Evolutionary conservation across 2,113 vertebrate genomes (phyloP).

Genomic region (Anhinga rufa): DNA sequence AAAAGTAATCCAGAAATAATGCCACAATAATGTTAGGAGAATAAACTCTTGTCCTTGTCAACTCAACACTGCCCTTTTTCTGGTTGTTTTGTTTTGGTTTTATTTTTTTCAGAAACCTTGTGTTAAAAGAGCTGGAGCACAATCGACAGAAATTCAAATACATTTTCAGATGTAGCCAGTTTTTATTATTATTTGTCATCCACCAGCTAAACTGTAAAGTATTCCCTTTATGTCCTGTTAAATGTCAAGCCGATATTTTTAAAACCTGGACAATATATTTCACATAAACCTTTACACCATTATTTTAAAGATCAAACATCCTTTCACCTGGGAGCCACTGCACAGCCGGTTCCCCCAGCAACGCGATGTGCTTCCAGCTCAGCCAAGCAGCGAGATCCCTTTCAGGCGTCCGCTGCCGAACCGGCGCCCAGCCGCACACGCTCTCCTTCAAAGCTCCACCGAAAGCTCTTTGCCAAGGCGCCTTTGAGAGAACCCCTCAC

Average conservation of each 20-base stretch:
- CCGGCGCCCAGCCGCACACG: background rate
- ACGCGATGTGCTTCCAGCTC: slow-evolving; percentile 49
- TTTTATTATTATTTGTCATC: slow-evolving; percentile 41
- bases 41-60: background rate
- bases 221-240: slow-evolving; percentile 27
- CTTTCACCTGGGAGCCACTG: slow-evolving; percentile 56
- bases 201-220: slow-evolving; percentile 30
- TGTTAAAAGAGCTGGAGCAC: background rate
- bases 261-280: slow-evolving; percentile 24
- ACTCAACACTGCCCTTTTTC: background rate
- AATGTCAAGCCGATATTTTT: slow-evolving; percentile 56
- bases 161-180: background rate
- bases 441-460: background rate
- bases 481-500: slow-evolving; percentile 41
- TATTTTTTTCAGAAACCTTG: background rate
- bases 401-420: slow-evolving; percentile 20
- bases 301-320: slow-evolving; percentile 66
- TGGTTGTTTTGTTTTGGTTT: background rate
- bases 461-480: slow-evolving; percentile 49
- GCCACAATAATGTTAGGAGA: background rate
- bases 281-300: slow-evolving; percentile 45
- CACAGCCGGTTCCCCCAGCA: slow-evolving; percentile 60
- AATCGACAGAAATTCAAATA: background rate
- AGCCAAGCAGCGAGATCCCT: slow-evolving; percentile 35
- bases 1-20: background rate